Evolutionary conservation across 2,888 invertebrate genomes (phyloP), one percentile per base, ranked within the genome.

Genomic region (Alviniconcha strummeri): DNA sequence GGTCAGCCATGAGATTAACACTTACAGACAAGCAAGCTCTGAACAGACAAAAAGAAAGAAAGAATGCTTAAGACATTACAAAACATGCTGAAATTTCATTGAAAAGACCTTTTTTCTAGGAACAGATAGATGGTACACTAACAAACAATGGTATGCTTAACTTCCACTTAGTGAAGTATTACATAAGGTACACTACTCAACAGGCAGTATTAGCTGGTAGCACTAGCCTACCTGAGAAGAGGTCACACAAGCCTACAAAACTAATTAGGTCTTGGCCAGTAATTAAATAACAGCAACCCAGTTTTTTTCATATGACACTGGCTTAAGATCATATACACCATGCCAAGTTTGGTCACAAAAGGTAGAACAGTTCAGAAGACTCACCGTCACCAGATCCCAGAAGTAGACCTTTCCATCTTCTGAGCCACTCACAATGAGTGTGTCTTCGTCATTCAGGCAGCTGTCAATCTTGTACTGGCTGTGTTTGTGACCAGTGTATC

Each of bases 351-450:
- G 64, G 64, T 15, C 64, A 64, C 64, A 64, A 64, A 9, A 64
- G 15, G 15, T 13, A 64, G 11, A 64, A 9, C 64, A 64, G 64
- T 13, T 13, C 64, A 64, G 36, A 36, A 36, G 36, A 82, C 84
- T 85, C 85, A 94, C 94, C 86, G 96, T 96, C 5, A 98, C 96
- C 75, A 99, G 95, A 94, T 98, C 98, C 97, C 98, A 99, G 89
- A 96, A 96, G 94, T 96, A 97, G 8, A 98, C 94, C 88, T 95
- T 95, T 0, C 99, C 99, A 85, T 97, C 96, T 17, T 96, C 96
- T 0, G 98, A 98, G 0, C 99, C 99, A 52, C 97, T 97, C 74
- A 99, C 94, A 76, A 99, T 96, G 89, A 96, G 96, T 78, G 96
- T 96, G 92, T 99, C 99, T 87, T 96, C 96, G 83, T 96, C 95